These are phyloP conservation scores for Mycetomoellerius zeteki DNA, from an alignment of 1,140 invertebrate species.

Conservation along the genomic window DNA sequence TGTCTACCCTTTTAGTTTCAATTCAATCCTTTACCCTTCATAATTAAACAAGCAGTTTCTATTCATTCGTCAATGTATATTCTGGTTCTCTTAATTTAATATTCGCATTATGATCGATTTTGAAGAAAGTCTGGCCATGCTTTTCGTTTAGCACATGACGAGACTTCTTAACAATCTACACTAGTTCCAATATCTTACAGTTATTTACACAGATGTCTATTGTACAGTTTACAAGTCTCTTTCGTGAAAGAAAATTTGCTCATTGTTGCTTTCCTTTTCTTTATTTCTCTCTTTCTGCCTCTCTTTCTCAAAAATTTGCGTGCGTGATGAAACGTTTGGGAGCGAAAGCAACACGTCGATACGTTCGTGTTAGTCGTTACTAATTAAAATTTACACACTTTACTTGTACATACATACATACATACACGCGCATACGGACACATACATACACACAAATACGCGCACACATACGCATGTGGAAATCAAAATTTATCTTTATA, in stretches of 20 bases:
- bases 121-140: not conserved
- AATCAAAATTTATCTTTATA: slow-evolving; percentile 51
- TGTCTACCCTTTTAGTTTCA: not conserved
- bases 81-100: slow-evolving; percentile 10
- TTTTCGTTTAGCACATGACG: not conserved
- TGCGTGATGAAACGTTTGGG: slow-evolving; percentile 1
- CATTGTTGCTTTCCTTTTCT: not conserved
- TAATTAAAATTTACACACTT: slow-evolving; percentile 4
- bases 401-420: not conserved
- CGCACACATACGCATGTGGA: not conserved
- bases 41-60: slow-evolving; percentile 10
- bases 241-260: slow-evolving; percentile 4
- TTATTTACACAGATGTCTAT: slow-evolving; percentile 20
- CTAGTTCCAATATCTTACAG: slow-evolving; percentile 26
- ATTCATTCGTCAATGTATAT: not conserved
- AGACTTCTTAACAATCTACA: not conserved
- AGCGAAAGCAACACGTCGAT: slow-evolving; percentile 18
- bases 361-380: not conserved
- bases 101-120: not conserved
- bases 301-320: not conserved
- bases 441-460: too few species aligned
- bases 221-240: slow-evolving; percentile 8
- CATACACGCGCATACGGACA: not conserved
- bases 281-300: not conserved
- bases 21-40: not conserved